phyloP scores from a whole-genome alignment of 1,140 invertebrate species.

The Procambarus virginalis region DNA sequence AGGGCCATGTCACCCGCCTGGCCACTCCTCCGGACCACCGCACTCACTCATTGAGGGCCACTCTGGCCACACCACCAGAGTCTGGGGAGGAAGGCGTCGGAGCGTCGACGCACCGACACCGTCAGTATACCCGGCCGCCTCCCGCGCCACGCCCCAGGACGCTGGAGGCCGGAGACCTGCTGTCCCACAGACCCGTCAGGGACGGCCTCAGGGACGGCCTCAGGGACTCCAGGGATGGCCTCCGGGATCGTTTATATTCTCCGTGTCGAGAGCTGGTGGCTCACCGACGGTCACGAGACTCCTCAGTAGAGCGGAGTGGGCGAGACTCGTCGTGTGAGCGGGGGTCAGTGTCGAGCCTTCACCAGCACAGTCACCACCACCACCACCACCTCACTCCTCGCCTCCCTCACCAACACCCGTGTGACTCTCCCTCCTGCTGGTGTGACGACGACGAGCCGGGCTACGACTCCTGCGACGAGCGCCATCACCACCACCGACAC shows the following conservation, averaged over 20 bases:
- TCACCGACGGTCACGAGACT: constrained; percentile 50
- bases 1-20: constrained; percentile 64
- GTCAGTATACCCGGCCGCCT: constrained; percentile 54
- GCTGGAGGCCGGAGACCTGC: constrained; percentile 48
- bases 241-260: constrained; percentile 47
- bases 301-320: constrained; percentile 49
- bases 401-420: constrained; percentile 24
- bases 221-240: constrained; percentile 24
- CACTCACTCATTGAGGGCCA: constrained; percentile 19
- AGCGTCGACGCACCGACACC: constrained; percentile 14
- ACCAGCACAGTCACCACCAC: constrained; percentile 47
- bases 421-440: constrained; percentile 49
- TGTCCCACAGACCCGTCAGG: constrained; percentile 31
- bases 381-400: constrained; percentile 31
- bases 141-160: constrained; percentile 61
- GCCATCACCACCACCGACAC: constrained; percentile 54
- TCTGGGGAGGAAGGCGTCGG: constrained; percentile 30
- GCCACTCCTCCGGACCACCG: constrained; percentile 63
- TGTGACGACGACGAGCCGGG: constrained; percentile 58
- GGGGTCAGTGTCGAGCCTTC: constrained; percentile 49
- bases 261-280: constrained; percentile 41
- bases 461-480: constrained; percentile 65
- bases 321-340: constrained; percentile 61
- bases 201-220: constrained; percentile 36
- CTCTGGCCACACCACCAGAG: constrained; percentile 52